These are phyloP conservation scores for Eupithecia dodoneata DNA, from an alignment of 2,888 invertebrate species.

Conservation along the genomic window DNA sequence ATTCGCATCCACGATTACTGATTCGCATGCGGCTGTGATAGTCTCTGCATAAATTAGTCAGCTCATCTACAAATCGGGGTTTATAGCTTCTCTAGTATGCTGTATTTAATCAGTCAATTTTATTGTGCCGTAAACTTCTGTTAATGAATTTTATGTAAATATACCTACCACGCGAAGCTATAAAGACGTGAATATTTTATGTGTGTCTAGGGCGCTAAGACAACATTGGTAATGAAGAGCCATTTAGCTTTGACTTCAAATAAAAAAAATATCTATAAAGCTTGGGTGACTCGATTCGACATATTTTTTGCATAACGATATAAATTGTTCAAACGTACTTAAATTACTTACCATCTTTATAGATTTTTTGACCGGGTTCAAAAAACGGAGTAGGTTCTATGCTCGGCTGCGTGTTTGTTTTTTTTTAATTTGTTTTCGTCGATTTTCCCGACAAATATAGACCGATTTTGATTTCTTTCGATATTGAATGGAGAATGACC, in stretches of 20 bases:
- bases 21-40: neutral
- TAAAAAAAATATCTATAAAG: neutral
- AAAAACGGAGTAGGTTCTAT: too few species aligned
- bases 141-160: slow-evolving; percentile 14
- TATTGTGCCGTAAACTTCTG: slow-evolving; percentile 19
- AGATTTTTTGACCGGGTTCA: too few species aligned
- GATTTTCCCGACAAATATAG: too few species aligned
- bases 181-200: slow-evolving; percentile 6
- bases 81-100: slow-evolving; percentile 19
- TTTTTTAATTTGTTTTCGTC: too few species aligned
- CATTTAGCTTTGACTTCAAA: neutral
- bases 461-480: too few species aligned
- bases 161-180: slow-evolving; percentile 8
- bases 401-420: too few species aligned
- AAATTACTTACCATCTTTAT: too few species aligned
- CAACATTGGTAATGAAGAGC: neutral
- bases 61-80: slow-evolving; percentile 25
- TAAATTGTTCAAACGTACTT: too few species aligned
- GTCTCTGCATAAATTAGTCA: slow-evolving; percentile 30
- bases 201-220: neutral
- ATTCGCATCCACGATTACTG: neutral
- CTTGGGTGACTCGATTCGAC: neutral
- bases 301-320: too few species aligned
- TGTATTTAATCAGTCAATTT: slow-evolving; percentile 25
- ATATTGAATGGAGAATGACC: too few species aligned